Conservation (phyloP, 2,113 vertebrate genomes). For the Siniperca chuatsi region DNA sequence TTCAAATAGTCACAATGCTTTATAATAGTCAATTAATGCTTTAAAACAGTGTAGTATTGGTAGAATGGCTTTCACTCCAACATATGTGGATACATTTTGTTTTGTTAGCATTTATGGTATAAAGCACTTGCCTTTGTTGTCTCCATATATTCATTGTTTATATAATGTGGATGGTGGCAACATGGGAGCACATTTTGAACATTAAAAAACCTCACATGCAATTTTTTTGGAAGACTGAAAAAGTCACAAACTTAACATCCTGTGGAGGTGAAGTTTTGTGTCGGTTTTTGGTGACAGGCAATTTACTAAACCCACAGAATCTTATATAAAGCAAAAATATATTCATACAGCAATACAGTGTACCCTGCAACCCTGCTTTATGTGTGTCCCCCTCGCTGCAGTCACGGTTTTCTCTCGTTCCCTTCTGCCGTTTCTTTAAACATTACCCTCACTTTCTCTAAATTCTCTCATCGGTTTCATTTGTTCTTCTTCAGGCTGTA, state of each 20-base stretch:
- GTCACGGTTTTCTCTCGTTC: constrained; percentile 6
- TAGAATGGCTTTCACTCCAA: not conserved
- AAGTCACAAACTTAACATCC: constrained; percentile 15
- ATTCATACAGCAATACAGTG: constrained; percentile 19
- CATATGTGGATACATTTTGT: not conserved
- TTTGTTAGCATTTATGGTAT: not conserved
- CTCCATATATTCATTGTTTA: not conserved
- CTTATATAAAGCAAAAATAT: constrained; percentile 30
- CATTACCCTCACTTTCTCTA: not conserved
- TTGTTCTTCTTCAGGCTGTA: constrained; percentile 18
- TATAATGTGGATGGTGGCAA: not conserved
- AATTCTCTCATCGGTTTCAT: constrained; percentile 30
- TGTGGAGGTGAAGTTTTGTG: constrained; percentile 2
- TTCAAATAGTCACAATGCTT: not conserved
- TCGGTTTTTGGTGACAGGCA: constrained; percentile 11
- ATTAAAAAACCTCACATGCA: not conserved
- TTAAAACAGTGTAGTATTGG: not conserved
- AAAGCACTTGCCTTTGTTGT: not conserved
- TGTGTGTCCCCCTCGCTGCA: constrained; percentile 11
- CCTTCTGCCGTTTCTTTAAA: constrained; percentile 3
- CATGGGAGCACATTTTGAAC: not conserved
- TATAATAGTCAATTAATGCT: not conserved
- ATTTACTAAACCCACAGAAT: constrained; percentile 40
- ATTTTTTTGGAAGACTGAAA: constrained; percentile 1
- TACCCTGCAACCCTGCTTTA: constrained; percentile 2